These are phyloP conservation scores for Aricia artaxerxes DNA, from an alignment of 2,888 invertebrate genomes.

Conservation along the genomic window DNA sequence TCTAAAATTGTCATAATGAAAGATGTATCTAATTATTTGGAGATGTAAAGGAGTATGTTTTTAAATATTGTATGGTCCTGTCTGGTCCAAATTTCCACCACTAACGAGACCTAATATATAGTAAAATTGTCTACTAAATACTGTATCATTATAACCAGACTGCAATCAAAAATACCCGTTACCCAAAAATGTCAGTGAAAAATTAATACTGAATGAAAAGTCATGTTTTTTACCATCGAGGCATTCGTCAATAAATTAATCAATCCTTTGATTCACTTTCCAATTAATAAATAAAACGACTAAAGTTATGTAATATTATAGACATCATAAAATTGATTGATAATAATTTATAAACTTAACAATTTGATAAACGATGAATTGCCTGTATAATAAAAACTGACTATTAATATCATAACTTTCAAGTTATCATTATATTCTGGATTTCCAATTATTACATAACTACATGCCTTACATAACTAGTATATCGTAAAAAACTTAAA, in stretches of 20 bases:
- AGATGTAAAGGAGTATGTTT: background rate
- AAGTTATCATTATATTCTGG: background rate
- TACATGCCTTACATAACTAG: background rate
- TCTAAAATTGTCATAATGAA: background rate
- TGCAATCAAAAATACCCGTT: too few relatives aligned
- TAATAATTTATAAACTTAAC: background rate
- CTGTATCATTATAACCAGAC: too few relatives aligned
- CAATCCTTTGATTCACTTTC: constrained; percentile 5
- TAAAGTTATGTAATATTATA: background rate
- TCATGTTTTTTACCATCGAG: background rate
- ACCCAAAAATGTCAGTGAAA: too few relatives aligned
- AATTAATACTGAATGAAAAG: too few relatives aligned
- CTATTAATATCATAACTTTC: constrained; percentile 12
- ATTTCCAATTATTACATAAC: background rate
- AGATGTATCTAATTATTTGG: background rate
- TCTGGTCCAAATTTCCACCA: too few relatives aligned
- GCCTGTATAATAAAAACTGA: background rate
- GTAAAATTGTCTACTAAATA: too few relatives aligned
- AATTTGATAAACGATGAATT: constrained; percentile 9
- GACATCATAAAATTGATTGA: background rate
- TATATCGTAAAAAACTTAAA: background rate
- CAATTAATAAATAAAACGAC: background rate
- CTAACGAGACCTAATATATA: too few relatives aligned
- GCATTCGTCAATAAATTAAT: background rate
- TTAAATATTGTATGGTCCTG: too few relatives aligned